Percentiles rank a stretch among this genome's conserved stretches.
Evolutionary conservation across 2,113 vertebrate species (phyloP).

Genomic region (Melanerpes aurifrons): DNA sequence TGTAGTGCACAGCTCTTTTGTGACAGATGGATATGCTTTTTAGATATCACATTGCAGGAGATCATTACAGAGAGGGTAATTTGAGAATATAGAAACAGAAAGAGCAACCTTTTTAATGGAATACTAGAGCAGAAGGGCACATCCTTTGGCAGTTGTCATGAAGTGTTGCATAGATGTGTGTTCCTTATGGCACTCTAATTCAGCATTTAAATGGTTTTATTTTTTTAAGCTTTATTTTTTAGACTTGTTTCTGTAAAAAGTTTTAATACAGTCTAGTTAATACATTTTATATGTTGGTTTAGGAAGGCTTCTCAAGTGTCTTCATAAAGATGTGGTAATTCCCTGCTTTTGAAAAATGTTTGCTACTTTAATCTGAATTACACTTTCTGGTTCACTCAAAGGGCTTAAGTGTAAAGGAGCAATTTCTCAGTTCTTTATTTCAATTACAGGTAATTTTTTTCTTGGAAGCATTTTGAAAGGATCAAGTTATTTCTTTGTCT

Average conservation of each 20-base stretch:
- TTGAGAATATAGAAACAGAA: not conserved
- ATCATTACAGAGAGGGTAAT: not conserved
- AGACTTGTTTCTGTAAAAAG: not conserved
- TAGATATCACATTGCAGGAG: not conserved
- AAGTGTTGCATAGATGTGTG: not conserved
- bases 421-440: not conserved
- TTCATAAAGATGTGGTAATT: not conserved
- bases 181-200: not conserved
- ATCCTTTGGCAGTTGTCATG: not conserved
- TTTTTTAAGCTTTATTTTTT: not conserved
- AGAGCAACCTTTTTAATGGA: not conserved
- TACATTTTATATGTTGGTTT: not conserved
- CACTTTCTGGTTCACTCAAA: not conserved
- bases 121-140: not conserved
- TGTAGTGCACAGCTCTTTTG: not conserved
- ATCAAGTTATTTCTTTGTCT: not conserved
- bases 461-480: not conserved
- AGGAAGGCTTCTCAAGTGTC: not conserved
- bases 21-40: not conserved
- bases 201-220: not conserved
- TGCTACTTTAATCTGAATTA: not conserved
- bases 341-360: not conserved
- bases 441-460: not conserved
- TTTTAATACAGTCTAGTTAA: not conserved
- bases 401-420: not conserved